phyloP scores from a whole-genome alignment of 2,797 vertebrate species.

The Champsocephalus gunnari region DNA sequence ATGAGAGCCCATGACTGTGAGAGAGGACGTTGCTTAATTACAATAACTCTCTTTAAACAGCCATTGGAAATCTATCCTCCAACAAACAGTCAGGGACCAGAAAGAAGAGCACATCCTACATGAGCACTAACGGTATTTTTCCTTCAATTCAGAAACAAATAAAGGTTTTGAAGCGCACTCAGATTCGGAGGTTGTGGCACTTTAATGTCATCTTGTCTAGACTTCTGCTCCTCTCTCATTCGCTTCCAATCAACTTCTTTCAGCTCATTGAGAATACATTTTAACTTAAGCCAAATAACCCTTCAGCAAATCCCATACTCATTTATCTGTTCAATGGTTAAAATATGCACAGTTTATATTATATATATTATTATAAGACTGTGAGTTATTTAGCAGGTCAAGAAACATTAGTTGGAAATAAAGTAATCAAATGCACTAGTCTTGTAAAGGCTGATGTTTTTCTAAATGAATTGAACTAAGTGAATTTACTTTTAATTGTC shows the following conservation, averaged over 20 bases:
- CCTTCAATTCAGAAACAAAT: constrained; percentile 38
- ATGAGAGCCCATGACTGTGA: constrained; percentile 23
- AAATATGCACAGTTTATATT: not conserved
- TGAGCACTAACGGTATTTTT: not conserved
- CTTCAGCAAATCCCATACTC: not conserved
- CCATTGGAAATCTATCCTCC: constrained; percentile 35
- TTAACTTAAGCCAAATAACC: constrained; percentile 1
- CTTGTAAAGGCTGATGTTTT: constrained; percentile 1
- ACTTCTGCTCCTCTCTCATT: not conserved
- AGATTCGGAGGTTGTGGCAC: constrained; percentile 9
- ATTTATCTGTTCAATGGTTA: not conserved
- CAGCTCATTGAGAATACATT: constrained; percentile 8
- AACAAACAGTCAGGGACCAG: constrained; percentile 15
- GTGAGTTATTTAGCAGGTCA: not conserved
- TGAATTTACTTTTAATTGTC: not conserved
- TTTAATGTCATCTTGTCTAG: constrained; percentile 31
- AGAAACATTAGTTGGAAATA: not conserved
- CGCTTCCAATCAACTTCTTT: constrained; percentile 23
- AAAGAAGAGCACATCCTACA: constrained; percentile 12
- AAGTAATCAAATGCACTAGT: not conserved
- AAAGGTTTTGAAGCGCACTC: constrained; percentile 27
- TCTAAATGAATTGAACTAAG: not conserved
- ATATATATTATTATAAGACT: too few species aligned
- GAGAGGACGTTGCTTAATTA: constrained; percentile 39
- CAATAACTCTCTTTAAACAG: constrained; percentile 39